Percentiles rank a stretch among this genome's conserved stretches.
phyloP scores from a whole-genome alignment of 2,797 vertebrate genomes.

The Leptoclinus maculatus region DNA sequence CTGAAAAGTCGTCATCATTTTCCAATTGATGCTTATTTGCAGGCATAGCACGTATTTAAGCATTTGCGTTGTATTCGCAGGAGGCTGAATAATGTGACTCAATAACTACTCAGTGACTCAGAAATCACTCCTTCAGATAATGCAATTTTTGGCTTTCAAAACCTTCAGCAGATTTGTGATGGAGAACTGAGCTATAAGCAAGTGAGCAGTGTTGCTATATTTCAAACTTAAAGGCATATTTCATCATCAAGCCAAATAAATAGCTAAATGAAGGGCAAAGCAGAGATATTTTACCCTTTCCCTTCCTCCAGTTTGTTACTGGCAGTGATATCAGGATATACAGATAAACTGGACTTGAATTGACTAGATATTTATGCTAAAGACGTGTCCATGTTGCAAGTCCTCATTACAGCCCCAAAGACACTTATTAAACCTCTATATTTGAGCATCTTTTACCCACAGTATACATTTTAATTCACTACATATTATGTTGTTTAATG shows the following conservation, averaged over 20 bases:
- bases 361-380: neutral
- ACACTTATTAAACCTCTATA: neutral
- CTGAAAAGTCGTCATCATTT: neutral
- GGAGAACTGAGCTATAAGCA: neutral
- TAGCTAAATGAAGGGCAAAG: neutral
- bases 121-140: neutral
- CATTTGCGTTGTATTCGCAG: neutral
- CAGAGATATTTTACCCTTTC: neutral
- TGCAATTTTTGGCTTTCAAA: constrained; percentile 5
- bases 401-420: neutral
- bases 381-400: neutral
- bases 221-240: neutral
- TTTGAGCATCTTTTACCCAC: neutral
- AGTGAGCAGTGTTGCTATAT: neutral
- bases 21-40: neutral
- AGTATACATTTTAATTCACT: neutral
- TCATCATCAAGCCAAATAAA: neutral
- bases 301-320: neutral
- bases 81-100: constrained; percentile 22
- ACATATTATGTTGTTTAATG: neutral
- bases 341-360: neutral
- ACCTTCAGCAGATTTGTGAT: neutral
- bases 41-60: neutral
- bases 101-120: constrained; percentile 23
- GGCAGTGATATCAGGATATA: neutral